Conservation (phyloP, 2,888 invertebrate species). For the Acanthosoma haemorrhoidale region DNA sequence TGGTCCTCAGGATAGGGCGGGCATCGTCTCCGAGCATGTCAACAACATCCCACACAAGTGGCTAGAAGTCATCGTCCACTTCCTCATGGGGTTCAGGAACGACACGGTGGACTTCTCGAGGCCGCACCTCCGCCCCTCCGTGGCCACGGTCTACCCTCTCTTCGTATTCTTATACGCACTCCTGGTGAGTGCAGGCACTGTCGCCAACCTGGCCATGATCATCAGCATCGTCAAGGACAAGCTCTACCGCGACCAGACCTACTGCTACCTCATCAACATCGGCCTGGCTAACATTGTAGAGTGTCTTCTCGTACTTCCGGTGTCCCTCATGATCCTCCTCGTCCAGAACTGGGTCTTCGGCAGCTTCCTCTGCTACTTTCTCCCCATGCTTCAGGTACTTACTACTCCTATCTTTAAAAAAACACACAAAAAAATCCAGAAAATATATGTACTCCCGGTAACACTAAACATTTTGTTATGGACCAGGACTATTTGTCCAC, state of each 20-base stretch:
- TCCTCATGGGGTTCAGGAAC: conserved; percentile 46
- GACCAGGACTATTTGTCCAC: no score
- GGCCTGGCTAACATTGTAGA: conserved; percentile 62
- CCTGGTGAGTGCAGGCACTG: conserved; percentile 53
- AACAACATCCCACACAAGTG: conserved; percentile 43
- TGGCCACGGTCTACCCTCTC: conserved; percentile 55
- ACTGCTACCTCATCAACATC: conserved; percentile 61
- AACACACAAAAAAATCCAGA: no score
- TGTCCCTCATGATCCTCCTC: conserved; percentile 61
- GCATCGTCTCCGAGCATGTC: conserved; percentile 33
- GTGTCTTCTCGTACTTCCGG: conserved; percentile 61
- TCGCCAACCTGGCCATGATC: conserved; percentile 57
- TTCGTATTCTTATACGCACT: conserved; percentile 59
- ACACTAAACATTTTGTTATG: no score
- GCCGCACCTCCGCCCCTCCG: conserved; percentile 56
- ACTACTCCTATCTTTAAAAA: no score
- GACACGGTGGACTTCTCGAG: conserved; percentile 53
- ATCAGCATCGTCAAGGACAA: conserved; percentile 52
- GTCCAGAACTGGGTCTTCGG: conserved; percentile 70
- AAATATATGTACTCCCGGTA: no score
- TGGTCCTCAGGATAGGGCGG: background rate
- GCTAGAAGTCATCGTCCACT: conserved; percentile 45
- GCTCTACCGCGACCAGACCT: conserved; percentile 59
- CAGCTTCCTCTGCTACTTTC: conserved; percentile 62
- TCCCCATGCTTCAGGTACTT: conserved; percentile 67